Percentiles rank a stretch among this genome's conserved stretches.
These are phyloP conservation scores for Drosophila micromelanica DNA, from an alignment of 1,140 invertebrate species.

Conservation along the genomic window DNA sequence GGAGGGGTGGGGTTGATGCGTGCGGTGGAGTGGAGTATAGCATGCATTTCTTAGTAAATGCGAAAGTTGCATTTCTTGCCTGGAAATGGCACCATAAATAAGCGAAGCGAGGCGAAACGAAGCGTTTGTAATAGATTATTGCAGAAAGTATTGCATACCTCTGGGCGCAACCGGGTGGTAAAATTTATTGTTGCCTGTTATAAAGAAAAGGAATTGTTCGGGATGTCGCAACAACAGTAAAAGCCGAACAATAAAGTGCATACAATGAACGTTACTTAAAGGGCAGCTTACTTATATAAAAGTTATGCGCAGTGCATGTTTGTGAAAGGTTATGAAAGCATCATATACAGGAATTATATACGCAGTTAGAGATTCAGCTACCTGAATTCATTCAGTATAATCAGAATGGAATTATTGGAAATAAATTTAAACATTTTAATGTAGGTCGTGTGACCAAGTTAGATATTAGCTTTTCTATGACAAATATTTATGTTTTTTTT, in stretches of 20 bases:
- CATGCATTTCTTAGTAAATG: slow-evolving; percentile 64
- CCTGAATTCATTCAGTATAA: too few species aligned
- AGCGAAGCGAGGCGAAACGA: slow-evolving; percentile 38
- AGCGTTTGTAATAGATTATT: slow-evolving; percentile 76
- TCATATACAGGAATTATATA: background rate
- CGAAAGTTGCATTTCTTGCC: slow-evolving; percentile 59
- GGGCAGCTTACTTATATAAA: background rate
- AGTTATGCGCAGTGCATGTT: too few species aligned
- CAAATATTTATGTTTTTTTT: too few species aligned
- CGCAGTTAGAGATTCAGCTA: too few species aligned
- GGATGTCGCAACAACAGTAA: slow-evolving; percentile 19
- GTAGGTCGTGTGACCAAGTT: too few species aligned
- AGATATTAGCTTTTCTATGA: too few species aligned
- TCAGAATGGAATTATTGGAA: too few species aligned
- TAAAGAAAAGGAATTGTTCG: slow-evolving; percentile 62
- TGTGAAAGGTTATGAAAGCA: too few species aligned
- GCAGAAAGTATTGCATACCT: slow-evolving; percentile 72
- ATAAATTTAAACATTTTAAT: too few species aligned
- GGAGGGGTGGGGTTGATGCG: background rate
- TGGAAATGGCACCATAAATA: slow-evolving; percentile 74
- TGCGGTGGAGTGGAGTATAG: slow-evolving; percentile 5
- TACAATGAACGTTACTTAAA: slow-evolving; percentile 42
- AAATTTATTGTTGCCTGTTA: slow-evolving; percentile 68
- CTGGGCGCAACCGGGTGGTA: slow-evolving; percentile 16
- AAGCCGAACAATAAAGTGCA: slow-evolving; percentile 33